Base-by-base conservation (phyloP, 2,888 invertebrate genomes). In the Trichacis sp. region DNA sequence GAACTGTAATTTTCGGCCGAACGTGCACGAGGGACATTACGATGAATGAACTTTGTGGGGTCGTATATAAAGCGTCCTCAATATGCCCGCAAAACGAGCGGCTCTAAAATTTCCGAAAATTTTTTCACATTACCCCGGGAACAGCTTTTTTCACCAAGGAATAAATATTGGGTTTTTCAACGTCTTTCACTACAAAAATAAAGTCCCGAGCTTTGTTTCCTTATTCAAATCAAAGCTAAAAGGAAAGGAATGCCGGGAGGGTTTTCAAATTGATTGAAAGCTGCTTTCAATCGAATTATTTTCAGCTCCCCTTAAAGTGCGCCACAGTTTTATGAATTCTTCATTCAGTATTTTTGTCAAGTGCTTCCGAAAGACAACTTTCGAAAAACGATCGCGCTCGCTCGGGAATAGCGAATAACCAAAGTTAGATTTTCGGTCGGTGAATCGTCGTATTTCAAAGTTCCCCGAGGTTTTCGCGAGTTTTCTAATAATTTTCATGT, bases 1-100 rank as follows among this genome's bases (percentile, higher is more conserved):
- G 20, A 45, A 45, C 20, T 11, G 20, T 45, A 45, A 45, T 45
- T 45, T 45, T 20, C 20, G 20, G 20, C 20, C 12, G n/a, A 20
- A 20, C n/a, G 20, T 20, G 19, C 14, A n/a, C 45, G 19, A 9
- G 20, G 9, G 20, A 12, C n/a, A 18, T 45, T 45, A 12, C n/a
- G 17, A 42, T 42, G 18, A 42, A 42, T 42, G 18, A 42, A 42
- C 8, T 4, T 42, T 33, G 11, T 9, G 33, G n/a, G 33, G 33
- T 33, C 33, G 33, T 33, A 33, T 33, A 33, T 33, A 33, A 33
- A 33, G 33, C 33, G 33, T 9, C 33, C 33, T 33, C 33, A 33
- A 33, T 33, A 33, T 33, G 33, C 33, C 33, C 33, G 33, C 33
- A n/a, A 24, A 33, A 33, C 33, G 33, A 6, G 33, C 33, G 11